Percentiles rank a stretch among this genome's conserved stretches.
Conservation (phyloP, 2,113 vertebrate species). For the Phyllostomus hastatus region DNA sequence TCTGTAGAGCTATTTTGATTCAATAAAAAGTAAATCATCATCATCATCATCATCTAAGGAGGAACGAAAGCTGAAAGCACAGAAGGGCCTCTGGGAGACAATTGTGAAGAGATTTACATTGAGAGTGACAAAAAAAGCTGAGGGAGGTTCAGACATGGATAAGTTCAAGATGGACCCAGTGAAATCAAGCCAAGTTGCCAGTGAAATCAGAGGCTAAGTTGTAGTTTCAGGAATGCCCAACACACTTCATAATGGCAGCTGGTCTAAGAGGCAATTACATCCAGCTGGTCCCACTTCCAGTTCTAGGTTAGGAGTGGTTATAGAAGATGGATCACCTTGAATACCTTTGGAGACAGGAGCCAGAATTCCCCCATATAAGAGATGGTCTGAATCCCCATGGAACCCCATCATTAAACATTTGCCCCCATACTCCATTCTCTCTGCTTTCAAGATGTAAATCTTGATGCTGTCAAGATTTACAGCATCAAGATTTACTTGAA, state of each 20-base stretch:
- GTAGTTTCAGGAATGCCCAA: neutral
- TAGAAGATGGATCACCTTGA: neutral
- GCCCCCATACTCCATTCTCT: neutral
- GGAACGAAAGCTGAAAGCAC: neutral
- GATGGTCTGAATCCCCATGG: neutral
- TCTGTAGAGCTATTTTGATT: neutral
- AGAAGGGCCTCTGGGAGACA: neutral
- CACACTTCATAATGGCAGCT: neutral
- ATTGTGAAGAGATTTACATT: neutral
- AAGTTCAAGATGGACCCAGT: neutral
- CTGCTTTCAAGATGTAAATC: slow-evolving; percentile 11
- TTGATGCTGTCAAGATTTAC: slow-evolving; percentile 25
- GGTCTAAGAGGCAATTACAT: neutral
- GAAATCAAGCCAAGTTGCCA: neutral
- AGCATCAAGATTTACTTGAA: too few species aligned
- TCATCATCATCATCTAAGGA: neutral
- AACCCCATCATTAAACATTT: neutral
- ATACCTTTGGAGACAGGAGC: neutral
- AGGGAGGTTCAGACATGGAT: neutral
- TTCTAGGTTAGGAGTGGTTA: neutral
- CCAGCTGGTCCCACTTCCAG: neutral
- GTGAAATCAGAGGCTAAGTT: slow-evolving; percentile 4
- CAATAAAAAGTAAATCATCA: neutral
- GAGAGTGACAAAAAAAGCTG: neutral
- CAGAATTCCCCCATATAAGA: slow-evolving; percentile 24